Conservation (phyloP, 2,797 vertebrate genomes). For the Cetoscarus ocellatus region DNA sequence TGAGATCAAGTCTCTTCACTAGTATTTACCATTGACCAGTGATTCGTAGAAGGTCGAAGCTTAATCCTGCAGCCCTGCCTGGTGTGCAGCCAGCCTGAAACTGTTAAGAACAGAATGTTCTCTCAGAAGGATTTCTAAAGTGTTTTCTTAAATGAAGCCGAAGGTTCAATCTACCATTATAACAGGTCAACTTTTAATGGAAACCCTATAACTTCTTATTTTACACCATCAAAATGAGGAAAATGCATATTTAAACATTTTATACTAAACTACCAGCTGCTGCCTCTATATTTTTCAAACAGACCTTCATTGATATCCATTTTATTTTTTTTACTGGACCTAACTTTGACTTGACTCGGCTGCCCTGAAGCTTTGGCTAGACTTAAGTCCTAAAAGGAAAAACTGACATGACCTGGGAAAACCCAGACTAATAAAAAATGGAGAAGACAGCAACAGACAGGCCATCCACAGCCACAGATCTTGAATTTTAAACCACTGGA, state of each 20-base stretch:
- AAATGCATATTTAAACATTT: not conserved
- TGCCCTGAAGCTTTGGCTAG: not conserved
- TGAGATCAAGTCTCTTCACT: too few relatives aligned
- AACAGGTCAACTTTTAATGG: too few relatives aligned
- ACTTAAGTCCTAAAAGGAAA: slow-evolving; percentile 2
- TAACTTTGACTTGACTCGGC: not conserved
- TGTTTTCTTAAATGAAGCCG: too few relatives aligned
- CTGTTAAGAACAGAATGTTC: too few relatives aligned
- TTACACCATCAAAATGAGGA: too few relatives aligned
- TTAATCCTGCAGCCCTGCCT: too few relatives aligned
- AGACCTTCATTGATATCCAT: not conserved
- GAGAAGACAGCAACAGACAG: not conserved
- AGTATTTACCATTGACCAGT: too few relatives aligned
- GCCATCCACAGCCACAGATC: slow-evolving; percentile 1
- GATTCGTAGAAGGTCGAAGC: too few relatives aligned
- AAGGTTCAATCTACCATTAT: too few relatives aligned
- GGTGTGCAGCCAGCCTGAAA: too few relatives aligned
- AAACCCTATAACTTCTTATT: too few relatives aligned
- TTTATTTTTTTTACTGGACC: not conserved
- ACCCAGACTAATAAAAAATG: slow-evolving; percentile 6
- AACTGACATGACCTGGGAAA: slow-evolving; percentile 1
- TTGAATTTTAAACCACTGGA: slow-evolving; percentile 8
- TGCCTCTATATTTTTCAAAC: not conserved
- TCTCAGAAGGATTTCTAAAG: too few relatives aligned
- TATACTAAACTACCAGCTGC: not conserved